Conservation (phyloP, 2,888 invertebrate species). For the Copidosoma aretas region DNA sequence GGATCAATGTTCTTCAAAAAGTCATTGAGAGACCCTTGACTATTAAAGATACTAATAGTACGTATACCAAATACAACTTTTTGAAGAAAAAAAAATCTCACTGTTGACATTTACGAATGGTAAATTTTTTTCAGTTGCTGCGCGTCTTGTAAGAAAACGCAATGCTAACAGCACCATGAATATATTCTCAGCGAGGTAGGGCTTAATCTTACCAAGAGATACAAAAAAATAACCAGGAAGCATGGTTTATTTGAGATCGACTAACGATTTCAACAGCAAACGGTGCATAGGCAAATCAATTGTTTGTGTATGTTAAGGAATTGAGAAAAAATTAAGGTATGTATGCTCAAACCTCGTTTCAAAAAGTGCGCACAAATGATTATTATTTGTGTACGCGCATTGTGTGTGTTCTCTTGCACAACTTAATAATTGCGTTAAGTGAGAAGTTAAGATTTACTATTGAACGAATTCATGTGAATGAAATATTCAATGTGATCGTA, state of each 20-base stretch:
- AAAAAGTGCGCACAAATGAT: slow-evolving; percentile 27
- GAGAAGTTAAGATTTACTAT: slow-evolving; percentile 16
- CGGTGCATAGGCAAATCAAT: slow-evolving; percentile 29
- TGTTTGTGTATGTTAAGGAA: slow-evolving; percentile 31
- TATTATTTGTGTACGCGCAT: slow-evolving; percentile 10
- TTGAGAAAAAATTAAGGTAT: slow-evolving; percentile 28
- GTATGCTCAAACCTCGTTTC: slow-evolving; percentile 23
- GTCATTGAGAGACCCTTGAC: slow-evolving; percentile 78
- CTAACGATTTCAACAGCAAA: background rate
- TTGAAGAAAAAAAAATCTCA: slow-evolving; percentile 5
- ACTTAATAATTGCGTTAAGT: slow-evolving; percentile 16
- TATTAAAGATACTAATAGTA: slow-evolving; percentile 79
- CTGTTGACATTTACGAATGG: background rate
- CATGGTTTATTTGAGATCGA: slow-evolving; percentile 16
- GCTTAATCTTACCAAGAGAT: slow-evolving; percentile 54
- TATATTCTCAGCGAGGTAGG: slow-evolving; percentile 79
- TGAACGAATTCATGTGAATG: slow-evolving; percentile 4
- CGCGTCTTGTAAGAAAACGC: slow-evolving; percentile 74
- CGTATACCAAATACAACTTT: slow-evolving; percentile 50
- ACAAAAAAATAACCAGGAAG: background rate
- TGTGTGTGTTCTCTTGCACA: slow-evolving; percentile 10
- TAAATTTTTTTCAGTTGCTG: slow-evolving; percentile 68
- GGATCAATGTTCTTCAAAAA: slow-evolving; percentile 79
- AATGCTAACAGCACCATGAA: slow-evolving; percentile 76
- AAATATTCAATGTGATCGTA: slow-evolving; percentile 19